These are phyloP conservation scores for Zenarchopterus dispar DNA, from an alignment of 2,797 vertebrate genomes.

Conservation along the genomic window DNA sequence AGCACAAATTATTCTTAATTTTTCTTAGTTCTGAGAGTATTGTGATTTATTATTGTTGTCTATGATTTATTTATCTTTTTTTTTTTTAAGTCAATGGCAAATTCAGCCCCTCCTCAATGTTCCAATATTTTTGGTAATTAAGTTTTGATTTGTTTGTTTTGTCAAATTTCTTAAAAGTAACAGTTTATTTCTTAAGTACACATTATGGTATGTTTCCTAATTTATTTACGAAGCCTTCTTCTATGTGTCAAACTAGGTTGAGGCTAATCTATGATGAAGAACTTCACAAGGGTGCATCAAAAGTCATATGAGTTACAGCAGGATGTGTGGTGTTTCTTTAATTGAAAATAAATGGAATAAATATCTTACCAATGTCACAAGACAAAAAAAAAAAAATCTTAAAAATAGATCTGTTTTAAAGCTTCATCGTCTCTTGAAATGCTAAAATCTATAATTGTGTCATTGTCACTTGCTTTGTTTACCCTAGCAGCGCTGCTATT, in stretches of 20 bases:
- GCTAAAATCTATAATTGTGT: constrained; percentile 67
- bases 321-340: neutral
- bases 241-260: neutral
- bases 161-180: neutral
- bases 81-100: too few species aligned
- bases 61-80: too few species aligned
- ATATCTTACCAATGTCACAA: constrained; percentile 18
- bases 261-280: neutral
- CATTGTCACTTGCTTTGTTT: constrained; percentile 77
- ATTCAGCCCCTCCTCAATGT: too few species aligned
- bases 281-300: neutral
- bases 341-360: constrained; percentile 3
- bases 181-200: neutral
- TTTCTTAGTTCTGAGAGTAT: too few species aligned
- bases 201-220: neutral
- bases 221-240: neutral
- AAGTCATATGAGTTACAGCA: neutral
- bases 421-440: constrained; percentile 60
- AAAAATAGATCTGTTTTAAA: constrained; percentile 61
- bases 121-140: too few species aligned
- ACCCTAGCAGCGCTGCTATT: constrained; percentile 72
- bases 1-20: too few species aligned
- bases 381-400: constrained; percentile 26
- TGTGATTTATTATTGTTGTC: too few species aligned
- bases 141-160: neutral